Evolutionary conservation across 2,113 vertebrate genomes (phyloP), one percentile per base, ranked within the genome.

Genomic region (Todiramphus saurophagus): DNA sequence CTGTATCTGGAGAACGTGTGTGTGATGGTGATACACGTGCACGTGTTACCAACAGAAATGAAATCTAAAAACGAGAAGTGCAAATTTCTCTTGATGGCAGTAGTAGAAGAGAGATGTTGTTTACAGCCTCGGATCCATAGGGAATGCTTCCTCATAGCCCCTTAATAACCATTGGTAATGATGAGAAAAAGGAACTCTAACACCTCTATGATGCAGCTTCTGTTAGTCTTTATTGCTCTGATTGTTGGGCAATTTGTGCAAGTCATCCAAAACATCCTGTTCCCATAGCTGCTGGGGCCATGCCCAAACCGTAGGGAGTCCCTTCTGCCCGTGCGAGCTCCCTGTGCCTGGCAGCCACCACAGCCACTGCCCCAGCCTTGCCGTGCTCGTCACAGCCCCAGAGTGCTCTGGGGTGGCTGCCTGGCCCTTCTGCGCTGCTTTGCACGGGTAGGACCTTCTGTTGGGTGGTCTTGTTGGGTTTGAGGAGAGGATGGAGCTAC

Each of bases 281-380:
- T 88, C 15, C 33, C 63, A 16, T 13, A 27, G 27, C 17, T 73
- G 27, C 63, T 69, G 21, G 60, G 67, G 24, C 59, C 1, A 0
- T n/a, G 16, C 16, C 60, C 18, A 5, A 25, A 43, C 12, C 24
- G 3, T 1, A 50, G 35, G 16, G 35, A 11, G 16, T 56, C 8
- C 16, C 10, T 41, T 28, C 25, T 8, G 1, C 60, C 63, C 20
- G 0, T 3, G 16, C 20, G 37, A 83, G n/a, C 56, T 80, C 15
- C 28, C 59, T 17, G 25, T 27, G 6, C 7, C 21, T 23, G 60
- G n/a, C 27, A n/a, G 23, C 7, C 0, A 0, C 35, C n/a, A 0
- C 0, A 1, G 69, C 30, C 66, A 30, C 7, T 48, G 44, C 4
- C 30, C 16, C 0, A 1, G 7, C 18, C 53, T 56, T 2, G 0